Evolutionary conservation across 2,797 vertebrate genomes (phyloP), one percentile per base, ranked within the genome.

Genomic region (Garrulus glandarius): DNA sequence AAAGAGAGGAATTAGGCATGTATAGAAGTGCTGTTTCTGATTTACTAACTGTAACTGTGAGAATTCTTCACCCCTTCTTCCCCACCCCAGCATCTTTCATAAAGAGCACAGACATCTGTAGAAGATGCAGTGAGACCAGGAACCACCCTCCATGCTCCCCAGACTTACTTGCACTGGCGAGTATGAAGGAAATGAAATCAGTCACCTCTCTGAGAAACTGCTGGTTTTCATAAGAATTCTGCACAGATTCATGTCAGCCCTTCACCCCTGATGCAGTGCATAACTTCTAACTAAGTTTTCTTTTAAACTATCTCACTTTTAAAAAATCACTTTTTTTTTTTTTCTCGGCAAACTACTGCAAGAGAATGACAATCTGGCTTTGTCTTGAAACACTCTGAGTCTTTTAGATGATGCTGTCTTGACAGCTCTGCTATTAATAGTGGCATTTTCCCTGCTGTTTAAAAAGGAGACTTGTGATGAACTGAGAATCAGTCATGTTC

Each of bases 351-450:
- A 94, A 82, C 55, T 87, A 61, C 63, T 92, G 61, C 37, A 71
- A 67, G 53, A 85, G 63, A 72, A 75, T 93, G 91, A 95, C 95
- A 97, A 95, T 86, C 61, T 78, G 78, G 64, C 88, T 95, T 97
- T 96, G 88, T 96, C 97, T 95, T 97, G 84, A 93, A 95, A 84
- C 55, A 32, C 63, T 95, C 87, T 34, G 37, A 92, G 69, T 83
- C 59, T 94, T 96, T 89, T 13, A 91, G 95, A 69, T 97, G 94
- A 96, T 87, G 63, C 74, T 77, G 56, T 64, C 92, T 94, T 95
- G 96, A 97, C 95, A 97, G 94, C 78, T 96, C 87, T 92, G 91
- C 96, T 97, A 97, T 95, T 97, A 96, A 97, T 94, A 96, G 95
- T 91, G 94, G 41, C 89, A 88, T 90, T 96, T 96, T 80, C 76